Evolutionary conservation across 2,113 vertebrate genomes (phyloP).

Genomic region (Pterocles gutturalis): DNA sequence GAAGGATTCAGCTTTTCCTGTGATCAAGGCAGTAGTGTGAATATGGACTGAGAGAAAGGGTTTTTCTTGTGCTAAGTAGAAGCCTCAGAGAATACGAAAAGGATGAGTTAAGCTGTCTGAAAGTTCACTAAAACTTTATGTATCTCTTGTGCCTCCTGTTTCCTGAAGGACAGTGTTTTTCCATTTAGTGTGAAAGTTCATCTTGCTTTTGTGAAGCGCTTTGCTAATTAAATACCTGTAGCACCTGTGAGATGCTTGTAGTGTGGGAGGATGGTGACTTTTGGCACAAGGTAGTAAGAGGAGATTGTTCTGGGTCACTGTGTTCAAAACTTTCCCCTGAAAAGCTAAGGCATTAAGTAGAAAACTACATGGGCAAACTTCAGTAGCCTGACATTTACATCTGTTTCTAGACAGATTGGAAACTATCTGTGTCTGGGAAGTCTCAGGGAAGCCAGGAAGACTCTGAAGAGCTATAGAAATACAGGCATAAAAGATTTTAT

Average conservation of each 20-base stretch:
- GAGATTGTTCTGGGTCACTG: not conserved
- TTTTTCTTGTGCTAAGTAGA: not conserved
- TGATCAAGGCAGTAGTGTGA: slow-evolving; percentile 6
- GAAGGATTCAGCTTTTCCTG: not conserved
- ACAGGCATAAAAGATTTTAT: not conserved
- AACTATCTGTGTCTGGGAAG: not conserved
- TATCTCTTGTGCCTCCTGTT: not conserved
- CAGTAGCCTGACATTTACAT: not conserved
- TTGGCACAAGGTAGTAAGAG: not conserved
- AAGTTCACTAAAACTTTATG: not conserved
- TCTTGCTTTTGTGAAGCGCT: not conserved
- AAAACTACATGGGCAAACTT: not conserved
- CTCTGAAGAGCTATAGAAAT: slow-evolving; percentile 10
- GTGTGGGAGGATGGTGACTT: not conserved
- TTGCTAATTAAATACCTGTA: not conserved
- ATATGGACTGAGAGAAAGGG: not conserved
- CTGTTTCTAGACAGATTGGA: not conserved
- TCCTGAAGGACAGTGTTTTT: not conserved
- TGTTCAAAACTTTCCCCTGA: not conserved
- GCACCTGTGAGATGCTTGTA: not conserved
- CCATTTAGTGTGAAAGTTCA: not conserved
- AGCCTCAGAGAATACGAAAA: not conserved
- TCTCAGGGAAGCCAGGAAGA: not conserved
- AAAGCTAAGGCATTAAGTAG: not conserved
- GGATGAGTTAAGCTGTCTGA: not conserved